phyloP scores from a whole-genome alignment of 2,888 invertebrate species.

The Imbricaverruca yamaguchii region DNA sequence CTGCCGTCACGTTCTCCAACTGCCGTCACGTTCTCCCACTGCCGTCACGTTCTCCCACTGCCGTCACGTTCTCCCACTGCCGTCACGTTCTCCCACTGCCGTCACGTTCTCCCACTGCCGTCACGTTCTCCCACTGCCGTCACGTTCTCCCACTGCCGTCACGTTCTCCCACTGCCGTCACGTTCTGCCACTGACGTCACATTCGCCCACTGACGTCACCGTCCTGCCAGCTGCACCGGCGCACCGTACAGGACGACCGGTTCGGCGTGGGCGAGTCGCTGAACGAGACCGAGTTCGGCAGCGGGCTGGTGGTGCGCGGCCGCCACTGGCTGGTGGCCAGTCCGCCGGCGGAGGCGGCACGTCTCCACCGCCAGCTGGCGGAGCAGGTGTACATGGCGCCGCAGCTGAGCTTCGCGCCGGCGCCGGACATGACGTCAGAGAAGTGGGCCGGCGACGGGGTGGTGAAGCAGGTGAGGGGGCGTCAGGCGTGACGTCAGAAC shows the following conservation, averaged over 20 bases:
- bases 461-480: neutral
- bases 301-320: constrained; percentile 51
- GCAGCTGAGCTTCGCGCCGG: constrained; percentile 27
- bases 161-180: too few relatives aligned
- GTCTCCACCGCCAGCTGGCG: constrained; percentile 25
- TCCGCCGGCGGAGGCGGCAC: neutral
- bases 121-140: too few relatives aligned
- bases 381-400: constrained; percentile 30
- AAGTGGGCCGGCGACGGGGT: neutral
- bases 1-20: too few relatives aligned
- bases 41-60: too few relatives aligned
- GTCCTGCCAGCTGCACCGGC: constrained; percentile 53
- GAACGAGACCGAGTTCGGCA: constrained; percentile 54
- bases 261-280: constrained; percentile 63
- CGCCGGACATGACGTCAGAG: neutral
- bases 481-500: too few relatives aligned
- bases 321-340: constrained; percentile 42
- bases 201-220: too few relatives aligned
- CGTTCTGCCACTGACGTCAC: too few relatives aligned
- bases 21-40: too few relatives aligned
- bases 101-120: too few relatives aligned
- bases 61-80: too few relatives aligned
- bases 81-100: too few relatives aligned
- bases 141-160: too few relatives aligned
- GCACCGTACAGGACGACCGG: constrained; percentile 59